Conservation (phyloP, 2,113 vertebrate genomes). For the Choloepus hoffmanni region DNA sequence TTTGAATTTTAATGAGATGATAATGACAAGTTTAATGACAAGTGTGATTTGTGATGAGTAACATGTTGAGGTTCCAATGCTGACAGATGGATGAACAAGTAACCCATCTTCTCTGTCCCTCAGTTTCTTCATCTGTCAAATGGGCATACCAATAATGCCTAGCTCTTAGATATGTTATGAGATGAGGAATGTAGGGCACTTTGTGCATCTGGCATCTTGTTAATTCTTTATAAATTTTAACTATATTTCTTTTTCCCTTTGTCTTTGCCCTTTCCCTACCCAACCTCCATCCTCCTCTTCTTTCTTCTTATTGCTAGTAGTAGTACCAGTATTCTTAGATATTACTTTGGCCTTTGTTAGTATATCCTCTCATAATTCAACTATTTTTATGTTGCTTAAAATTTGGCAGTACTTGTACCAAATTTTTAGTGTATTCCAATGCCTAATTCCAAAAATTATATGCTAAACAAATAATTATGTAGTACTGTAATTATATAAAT, state of each 20-base stretch:
- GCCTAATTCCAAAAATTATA: neutral
- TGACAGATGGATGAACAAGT: neutral
- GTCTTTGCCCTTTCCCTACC: neutral
- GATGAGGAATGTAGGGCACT: neutral
- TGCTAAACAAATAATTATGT: neutral
- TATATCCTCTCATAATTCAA: constrained; percentile 25
- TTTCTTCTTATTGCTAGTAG: neutral
- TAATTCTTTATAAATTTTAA: neutral
- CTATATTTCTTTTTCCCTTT: neutral
- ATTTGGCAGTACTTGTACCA: constrained; percentile 22
- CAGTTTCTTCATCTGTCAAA: neutral
- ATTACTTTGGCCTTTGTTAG: neutral
- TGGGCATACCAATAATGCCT: neutral
- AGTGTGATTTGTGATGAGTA: too few species aligned
- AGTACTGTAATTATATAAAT: neutral
- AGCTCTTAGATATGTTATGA: neutral
- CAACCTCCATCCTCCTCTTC: accelerated
- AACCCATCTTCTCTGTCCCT: neutral
- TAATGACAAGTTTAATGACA: neutral
- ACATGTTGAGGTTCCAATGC: neutral
- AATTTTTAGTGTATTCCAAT: neutral
- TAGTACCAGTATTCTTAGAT: neutral
- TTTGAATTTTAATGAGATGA: neutral
- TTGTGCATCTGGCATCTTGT: neutral
- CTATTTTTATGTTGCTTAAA: neutral